phyloP scores from a whole-genome alignment of 2,888 invertebrate genomes.

The Microdon myrmicae region DNA sequence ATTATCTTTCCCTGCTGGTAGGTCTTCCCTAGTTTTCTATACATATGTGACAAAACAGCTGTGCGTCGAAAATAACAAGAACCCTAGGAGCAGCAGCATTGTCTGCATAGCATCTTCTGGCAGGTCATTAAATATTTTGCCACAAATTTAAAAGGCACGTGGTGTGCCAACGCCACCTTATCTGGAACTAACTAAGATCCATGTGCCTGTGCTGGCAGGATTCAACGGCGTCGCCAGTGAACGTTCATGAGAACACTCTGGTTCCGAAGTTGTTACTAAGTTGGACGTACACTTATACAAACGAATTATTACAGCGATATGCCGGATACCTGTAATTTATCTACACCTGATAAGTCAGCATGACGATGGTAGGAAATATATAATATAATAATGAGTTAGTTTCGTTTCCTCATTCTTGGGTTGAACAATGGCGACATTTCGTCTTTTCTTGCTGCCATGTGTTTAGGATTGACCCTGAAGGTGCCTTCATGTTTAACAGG shows the following conservation, averaged over 20 bases:
- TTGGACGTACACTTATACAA: conserved; percentile 29
- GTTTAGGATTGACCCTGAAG: conserved; percentile 28
- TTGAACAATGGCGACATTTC: conserved; percentile 1
- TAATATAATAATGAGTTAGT: conserved; percentile 3
- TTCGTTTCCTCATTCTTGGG: background rate
- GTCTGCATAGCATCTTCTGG: conserved; percentile 18
- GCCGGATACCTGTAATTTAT: conserved; percentile 39
- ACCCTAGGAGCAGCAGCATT: conserved; percentile 9
- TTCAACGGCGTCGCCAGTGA: conserved; percentile 26
- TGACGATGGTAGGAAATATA: conserved; percentile 7
- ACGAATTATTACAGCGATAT: conserved; percentile 36
- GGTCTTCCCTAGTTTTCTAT: conserved; percentile 34
- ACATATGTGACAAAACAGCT: conserved; percentile 50
- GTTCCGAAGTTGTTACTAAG: conserved; percentile 8
- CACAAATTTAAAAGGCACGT: too few species aligned
- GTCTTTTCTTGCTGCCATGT: background rate
- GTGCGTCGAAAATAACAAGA: conserved; percentile 12
- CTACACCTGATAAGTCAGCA: conserved; percentile 41
- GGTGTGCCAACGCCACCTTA: conserved; percentile 36
- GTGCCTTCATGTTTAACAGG: conserved; percentile 34
- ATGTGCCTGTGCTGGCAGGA: conserved; percentile 16
- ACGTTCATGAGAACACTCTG: conserved; percentile 43
- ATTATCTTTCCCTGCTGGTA: conserved; percentile 30
- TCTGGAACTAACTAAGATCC: conserved; percentile 37
- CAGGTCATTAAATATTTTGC: conserved; percentile 47